A percentile compares a stretch with the other conserved stretches of the same genome.
These are phyloP conservation scores for Triplophysa bombifrons DNA, from an alignment of 2,797 vertebrate genomes.

Conservation along the genomic window DNA sequence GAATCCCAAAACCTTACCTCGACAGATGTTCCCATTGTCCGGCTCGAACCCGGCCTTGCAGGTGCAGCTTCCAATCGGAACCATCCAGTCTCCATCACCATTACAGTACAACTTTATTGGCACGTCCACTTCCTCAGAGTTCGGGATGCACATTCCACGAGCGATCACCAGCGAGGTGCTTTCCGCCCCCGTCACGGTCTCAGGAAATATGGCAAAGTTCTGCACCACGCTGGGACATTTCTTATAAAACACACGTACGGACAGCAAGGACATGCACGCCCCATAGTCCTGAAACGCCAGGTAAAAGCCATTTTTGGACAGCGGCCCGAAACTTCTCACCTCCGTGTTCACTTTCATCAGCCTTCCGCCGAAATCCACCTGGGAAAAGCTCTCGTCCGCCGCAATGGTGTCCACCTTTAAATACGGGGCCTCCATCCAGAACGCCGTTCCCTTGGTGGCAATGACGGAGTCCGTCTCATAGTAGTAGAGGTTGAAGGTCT, in stretches of 20 bases:
- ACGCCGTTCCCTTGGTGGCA: conserved; percentile 92
- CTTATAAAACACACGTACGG: conserved; percentile 96
- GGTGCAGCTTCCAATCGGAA: conserved; percentile 95
- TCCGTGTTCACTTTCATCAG: conserved; percentile 98
- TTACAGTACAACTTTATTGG: conserved; percentile 99
- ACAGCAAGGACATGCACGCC: conserved; percentile 97
- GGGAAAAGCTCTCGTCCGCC: conserved; percentile 97
- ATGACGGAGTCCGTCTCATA: conserved; percentile 95
- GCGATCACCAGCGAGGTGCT: conserved; percentile 97
- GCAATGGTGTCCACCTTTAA: conserved; percentile 99
- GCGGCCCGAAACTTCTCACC: conserved; percentile 93
- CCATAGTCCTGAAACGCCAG: conserved; percentile 98
- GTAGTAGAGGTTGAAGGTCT: conserved; percentile 98
- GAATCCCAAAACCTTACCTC: conserved; percentile 78
- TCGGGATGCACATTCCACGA: conserved; percentile 90
- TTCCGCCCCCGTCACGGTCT: conserved; percentile 97
- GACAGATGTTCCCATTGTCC: conserved; percentile 90
- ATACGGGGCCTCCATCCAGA: conserved; percentile 98
- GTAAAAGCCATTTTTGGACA: conserved; percentile 95
- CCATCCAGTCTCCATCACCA: conserved; percentile 98
- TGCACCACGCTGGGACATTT: conserved; percentile 97
- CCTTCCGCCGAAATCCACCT: conserved; percentile 96
- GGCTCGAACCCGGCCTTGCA: conserved; percentile 97
- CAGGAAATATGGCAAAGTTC: conserved; percentile 96
- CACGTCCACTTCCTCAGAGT: conserved; percentile 94